Conservation (phyloP, 2,888 invertebrate species). For the Drosophila affinis region DNA sequence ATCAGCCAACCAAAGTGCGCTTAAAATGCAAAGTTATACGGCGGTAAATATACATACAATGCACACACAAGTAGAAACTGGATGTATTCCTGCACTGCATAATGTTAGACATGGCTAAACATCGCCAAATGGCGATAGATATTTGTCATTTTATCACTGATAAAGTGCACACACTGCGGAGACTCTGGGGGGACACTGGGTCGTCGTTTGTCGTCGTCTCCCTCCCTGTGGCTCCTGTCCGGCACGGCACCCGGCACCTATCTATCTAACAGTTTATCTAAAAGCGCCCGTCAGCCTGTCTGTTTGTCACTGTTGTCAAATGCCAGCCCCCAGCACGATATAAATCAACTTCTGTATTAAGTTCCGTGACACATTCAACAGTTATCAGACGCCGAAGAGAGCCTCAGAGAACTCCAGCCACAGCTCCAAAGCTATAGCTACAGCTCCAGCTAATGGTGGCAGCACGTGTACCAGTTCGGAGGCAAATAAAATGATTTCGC, state of each 20-base stretch:
- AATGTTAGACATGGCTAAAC: neutral
- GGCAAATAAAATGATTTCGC: conserved; percentile 32
- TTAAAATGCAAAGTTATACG: neutral
- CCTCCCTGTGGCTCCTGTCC: conserved; percentile 6
- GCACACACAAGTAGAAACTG: neutral
- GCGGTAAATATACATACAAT: neutral
- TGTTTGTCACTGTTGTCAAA: conserved; percentile 58
- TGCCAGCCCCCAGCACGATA: conserved; percentile 58
- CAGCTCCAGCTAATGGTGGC: neutral
- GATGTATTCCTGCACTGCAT: conserved; percentile 2
- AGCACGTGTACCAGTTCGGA: conserved; percentile 24
- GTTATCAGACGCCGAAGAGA: conserved; percentile 47
- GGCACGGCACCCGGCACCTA: neutral
- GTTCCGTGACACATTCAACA: conserved; percentile 65
- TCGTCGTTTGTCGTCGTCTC: neutral
- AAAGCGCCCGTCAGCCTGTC: conserved; percentile 55
- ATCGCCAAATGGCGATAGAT: conserved; percentile 3
- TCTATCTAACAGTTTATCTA: conserved; percentile 58
- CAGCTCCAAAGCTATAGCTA: conserved; percentile 4
- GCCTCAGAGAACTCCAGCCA: neutral
- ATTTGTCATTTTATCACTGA: conserved; percentile 22
- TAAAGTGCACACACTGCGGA: neutral
- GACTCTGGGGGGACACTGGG: neutral
- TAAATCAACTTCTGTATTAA: conserved; percentile 76
- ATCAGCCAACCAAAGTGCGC: neutral